Evolutionary conservation across 2,797 vertebrate genomes (phyloP).

Genomic region (Lithobates pipiens): DNA sequence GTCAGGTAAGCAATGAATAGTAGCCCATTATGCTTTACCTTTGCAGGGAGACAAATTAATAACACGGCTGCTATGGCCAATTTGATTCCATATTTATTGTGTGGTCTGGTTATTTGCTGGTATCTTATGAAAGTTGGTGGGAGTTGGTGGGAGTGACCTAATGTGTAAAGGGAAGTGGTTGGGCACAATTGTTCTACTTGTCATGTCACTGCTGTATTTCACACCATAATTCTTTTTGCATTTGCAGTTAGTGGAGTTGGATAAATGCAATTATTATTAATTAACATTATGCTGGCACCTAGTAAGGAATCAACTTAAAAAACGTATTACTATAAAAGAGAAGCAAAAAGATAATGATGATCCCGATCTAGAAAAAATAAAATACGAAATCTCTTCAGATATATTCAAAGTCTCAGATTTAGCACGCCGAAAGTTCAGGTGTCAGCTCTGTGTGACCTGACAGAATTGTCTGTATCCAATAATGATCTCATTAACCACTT

Average conservation of each 20-base stretch:
- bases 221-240: not conserved
- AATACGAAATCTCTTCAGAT: not conserved
- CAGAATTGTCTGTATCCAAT: conserved; percentile 6
- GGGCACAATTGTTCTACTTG: too few species aligned
- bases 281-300: not conserved
- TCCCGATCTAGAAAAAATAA: not conserved
- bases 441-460: conserved; percentile 5
- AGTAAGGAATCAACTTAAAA: not conserved
- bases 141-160: too few species aligned
- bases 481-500: conserved; percentile 25
- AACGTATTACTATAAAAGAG: too few species aligned
- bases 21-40: too few species aligned
- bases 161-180: too few species aligned
- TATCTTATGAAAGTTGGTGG: too few species aligned
- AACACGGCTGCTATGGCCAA: too few species aligned
- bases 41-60: too few species aligned
- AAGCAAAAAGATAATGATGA: not conserved
- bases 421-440: not conserved
- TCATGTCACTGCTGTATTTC: not conserved
- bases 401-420: not conserved
- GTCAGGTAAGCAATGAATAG: too few species aligned
- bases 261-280: not conserved
- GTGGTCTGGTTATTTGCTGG: too few species aligned
- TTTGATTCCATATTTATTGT: too few species aligned
- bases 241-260: not conserved